phyloP scores from a whole-genome alignment of 1,140 invertebrate species.

The Ooceraea biroi region DNA sequence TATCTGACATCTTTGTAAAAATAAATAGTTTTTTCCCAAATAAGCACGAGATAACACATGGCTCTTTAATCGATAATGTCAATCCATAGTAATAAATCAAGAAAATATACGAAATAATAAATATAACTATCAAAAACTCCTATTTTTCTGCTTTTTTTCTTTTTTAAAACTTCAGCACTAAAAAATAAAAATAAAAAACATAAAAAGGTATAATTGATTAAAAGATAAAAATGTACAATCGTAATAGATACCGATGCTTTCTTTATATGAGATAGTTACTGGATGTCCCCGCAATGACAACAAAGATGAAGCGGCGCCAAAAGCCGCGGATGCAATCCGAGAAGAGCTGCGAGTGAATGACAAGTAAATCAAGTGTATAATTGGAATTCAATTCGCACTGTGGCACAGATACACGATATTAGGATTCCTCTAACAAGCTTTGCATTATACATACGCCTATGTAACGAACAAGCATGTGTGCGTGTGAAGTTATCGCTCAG shows the following conservation, averaged over 20 bases:
- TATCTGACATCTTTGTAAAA: neutral
- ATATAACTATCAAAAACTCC: neutral
- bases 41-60: neutral
- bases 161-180: too few species aligned
- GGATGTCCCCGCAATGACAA: neutral
- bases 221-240: neutral
- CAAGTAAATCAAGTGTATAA: conserved; percentile 76
- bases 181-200: too few species aligned
- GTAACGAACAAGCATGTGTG: conserved; percentile 5
- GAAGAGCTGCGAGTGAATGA: conserved; percentile 65
- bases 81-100: neutral
- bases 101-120: neutral
- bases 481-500: conserved; percentile 17
- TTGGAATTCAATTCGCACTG: conserved; percentile 79
- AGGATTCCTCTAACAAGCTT: conserved; percentile 71
- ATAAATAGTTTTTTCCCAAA: too few species aligned
- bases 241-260: neutral
- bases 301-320: conserved; percentile 75
- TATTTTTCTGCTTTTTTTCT: neutral
- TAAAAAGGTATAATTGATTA: too few species aligned
- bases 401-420: conserved; percentile 80
- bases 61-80: neutral
- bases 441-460: conserved; percentile 48
- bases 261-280: neutral
- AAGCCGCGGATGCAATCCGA: conserved; percentile 67